Evolutionary conservation across 2,888 invertebrate genomes (phyloP), one percentile per base, ranked within the genome.

Genomic region (Parnassius glacialis): DNA sequence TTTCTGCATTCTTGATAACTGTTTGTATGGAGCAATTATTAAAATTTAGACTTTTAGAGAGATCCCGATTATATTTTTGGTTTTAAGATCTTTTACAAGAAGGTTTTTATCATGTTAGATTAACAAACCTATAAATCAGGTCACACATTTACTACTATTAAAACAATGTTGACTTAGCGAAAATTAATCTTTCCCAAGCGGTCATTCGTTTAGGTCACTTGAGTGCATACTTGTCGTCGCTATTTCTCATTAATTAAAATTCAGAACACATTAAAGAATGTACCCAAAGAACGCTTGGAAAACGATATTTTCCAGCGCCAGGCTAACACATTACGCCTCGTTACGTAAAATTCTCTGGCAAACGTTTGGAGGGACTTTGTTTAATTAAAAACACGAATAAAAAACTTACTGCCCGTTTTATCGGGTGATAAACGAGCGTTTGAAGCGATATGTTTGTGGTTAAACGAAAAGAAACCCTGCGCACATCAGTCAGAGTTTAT

Each of bases 371-470:
- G 71, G 68, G 70, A 69, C 75, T 77, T 84, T 87, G 88, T 88
- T 89, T 90, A 90, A 90, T 90, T 90, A 90, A 90, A 90, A 90
- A 87, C 81, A 81, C 80, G 84, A 85, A 89, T 89, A 90, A 90
- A 90, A 85, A 84, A 81, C 79, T 67, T 80, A 81, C 81, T 76
- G 76, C 76, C 81, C 80, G 76, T 85, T 89, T 90, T 89, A 88
- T 89, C 83, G 79, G 78, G 84, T 85, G 90, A 90, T 90, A 84
- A 83, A 90, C 87, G 75, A 73, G 75, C 71, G 67, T 71, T 73
- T 72, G 68, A 70, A 74, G 72, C 74, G 68, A 68, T 67, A 65
- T 61, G 51, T 44, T 53, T 50, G 43, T 9, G 43, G 59, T 47
- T 52, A 64, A 44, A 62, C 67, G 61, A 79, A 75, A 78, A 74